phyloP scores from a whole-genome alignment of 2,113 vertebrate genomes.

The Hoplias malabaricus region DNA sequence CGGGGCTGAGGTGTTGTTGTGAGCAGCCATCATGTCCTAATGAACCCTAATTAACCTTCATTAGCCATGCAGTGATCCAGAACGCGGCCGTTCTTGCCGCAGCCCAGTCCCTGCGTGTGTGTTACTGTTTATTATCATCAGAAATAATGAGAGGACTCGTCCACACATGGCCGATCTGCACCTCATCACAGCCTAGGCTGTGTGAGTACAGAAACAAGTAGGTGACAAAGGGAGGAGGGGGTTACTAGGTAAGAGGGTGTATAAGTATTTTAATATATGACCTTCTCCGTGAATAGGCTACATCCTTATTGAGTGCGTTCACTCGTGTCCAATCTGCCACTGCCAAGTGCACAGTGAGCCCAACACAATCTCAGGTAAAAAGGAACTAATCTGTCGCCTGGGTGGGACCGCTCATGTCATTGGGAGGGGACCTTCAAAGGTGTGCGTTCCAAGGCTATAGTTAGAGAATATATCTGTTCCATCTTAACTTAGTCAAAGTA shows the following conservation, averaged over 20 bases:
- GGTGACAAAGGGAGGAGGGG: neutral
- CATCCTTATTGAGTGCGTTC: neutral
- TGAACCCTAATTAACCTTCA: conserved; percentile 65
- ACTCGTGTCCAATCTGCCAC: neutral
- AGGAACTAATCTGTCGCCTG: too few relatives aligned
- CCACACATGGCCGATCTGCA: neutral
- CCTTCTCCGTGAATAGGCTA: neutral
- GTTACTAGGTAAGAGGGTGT: neutral
- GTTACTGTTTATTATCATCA: conserved; percentile 53
- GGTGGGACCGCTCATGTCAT: too few relatives aligned
- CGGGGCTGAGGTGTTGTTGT: conserved; percentile 36
- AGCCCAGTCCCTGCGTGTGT: conserved; percentile 39
- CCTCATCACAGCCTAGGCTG: neutral
- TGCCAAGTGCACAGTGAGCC: neutral
- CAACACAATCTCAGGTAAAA: too few relatives aligned
- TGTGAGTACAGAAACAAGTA: neutral
- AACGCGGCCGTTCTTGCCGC: conserved; percentile 35
- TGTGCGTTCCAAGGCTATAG: too few relatives aligned
- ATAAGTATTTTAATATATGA: conserved; percentile 2
- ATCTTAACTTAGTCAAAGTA: too few relatives aligned
- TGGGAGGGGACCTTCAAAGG: too few relatives aligned
- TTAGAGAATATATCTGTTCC: too few relatives aligned
- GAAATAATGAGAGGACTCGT: conserved; percentile 44
- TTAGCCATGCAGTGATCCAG: conserved; percentile 58
- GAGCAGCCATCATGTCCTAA: conserved; percentile 49